A percentile compares a stretch with the other conserved stretches of the same genome.
These are phyloP conservation scores for Psephotus haematonotus DNA, from an alignment of 2,113 vertebrate species.

Conservation along the genomic window DNA sequence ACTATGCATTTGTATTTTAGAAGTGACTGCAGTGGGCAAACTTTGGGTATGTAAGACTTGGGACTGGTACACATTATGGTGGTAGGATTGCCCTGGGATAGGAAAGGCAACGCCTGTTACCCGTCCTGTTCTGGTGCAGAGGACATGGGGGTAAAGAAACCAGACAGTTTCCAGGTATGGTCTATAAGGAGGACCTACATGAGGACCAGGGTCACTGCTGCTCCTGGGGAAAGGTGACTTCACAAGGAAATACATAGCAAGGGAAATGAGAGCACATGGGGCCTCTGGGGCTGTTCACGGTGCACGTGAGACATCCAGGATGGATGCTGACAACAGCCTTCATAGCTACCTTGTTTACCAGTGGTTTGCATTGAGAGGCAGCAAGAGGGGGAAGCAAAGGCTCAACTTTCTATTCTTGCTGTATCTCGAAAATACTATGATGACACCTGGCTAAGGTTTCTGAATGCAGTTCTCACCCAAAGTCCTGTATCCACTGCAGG, in stretches of 20 bases:
- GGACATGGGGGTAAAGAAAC: background rate
- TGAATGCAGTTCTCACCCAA: background rate
- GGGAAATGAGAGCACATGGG: background rate
- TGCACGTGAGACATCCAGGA: fast-evolving
- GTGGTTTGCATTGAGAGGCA: fast-evolving
- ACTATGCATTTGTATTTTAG: background rate
- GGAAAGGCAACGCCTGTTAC: background rate
- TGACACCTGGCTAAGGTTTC: background rate
- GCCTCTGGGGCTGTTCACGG: background rate
- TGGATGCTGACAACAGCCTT: background rate
- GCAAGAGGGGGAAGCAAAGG: background rate
- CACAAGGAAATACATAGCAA: background rate
- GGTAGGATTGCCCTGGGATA: background rate
- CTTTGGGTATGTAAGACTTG: background rate
- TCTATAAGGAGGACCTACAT: background rate
- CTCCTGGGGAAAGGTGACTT: background rate
- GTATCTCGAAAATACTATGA: background rate
- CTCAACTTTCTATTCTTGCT: background rate
- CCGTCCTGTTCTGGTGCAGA: background rate
- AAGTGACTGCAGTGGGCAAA: background rate
- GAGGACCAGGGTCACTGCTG: background rate
- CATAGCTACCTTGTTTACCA: background rate
- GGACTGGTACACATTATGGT: background rate
- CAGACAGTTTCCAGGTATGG: background rate
- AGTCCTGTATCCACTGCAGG: background rate